These are phyloP conservation scores for Indicator maculatus DNA, from an alignment of 2,113 vertebrate species.

Conservation along the genomic window DNA sequence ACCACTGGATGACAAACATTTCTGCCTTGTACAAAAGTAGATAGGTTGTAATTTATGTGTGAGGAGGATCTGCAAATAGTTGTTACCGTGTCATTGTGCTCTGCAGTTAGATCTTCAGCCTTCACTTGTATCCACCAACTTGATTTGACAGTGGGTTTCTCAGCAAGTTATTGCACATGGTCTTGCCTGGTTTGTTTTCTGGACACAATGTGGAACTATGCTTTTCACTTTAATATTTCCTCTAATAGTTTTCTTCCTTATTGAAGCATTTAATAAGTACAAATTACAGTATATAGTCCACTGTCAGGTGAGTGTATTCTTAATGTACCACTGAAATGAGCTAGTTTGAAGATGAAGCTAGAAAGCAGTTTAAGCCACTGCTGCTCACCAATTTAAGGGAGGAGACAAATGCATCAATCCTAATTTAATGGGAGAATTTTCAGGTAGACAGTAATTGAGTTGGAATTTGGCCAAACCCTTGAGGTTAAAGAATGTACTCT, in stretches of 20 bases:
- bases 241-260: background rate
- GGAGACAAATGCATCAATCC: background rate
- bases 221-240: background rate
- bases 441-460: constrained; percentile 39
- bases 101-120: background rate
- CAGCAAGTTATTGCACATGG: background rate
- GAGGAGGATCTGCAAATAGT: background rate
- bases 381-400: background rate
- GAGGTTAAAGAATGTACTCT: background rate
- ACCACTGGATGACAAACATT: background rate
- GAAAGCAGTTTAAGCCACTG: background rate
- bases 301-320: background rate
- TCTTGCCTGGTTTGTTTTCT: background rate
- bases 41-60: background rate
- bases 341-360: background rate
- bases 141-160: background rate
- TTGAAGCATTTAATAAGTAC: background rate
- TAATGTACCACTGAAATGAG: background rate
- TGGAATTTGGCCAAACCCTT: constrained; percentile 44
- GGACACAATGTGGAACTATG: background rate
- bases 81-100: rapidly evolving
- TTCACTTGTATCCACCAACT: background rate
- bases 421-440: constrained; percentile 21
- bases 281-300: background rate
- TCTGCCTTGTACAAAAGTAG: background rate